Conservation (phyloP, 2,888 invertebrate genomes). For the Leptothorax acervorum region DNA sequence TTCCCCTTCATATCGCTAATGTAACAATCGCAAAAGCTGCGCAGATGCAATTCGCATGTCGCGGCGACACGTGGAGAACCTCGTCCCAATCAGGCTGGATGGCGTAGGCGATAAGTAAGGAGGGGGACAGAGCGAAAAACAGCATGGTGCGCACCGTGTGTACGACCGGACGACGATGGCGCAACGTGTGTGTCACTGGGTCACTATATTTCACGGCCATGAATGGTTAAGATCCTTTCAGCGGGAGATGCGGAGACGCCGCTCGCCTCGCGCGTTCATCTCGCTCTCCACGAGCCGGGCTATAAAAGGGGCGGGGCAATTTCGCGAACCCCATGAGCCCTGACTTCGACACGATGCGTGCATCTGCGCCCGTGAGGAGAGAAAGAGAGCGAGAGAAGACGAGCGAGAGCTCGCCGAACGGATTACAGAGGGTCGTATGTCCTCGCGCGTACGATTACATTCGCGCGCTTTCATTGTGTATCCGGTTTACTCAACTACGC, state of each 20-base stretch:
- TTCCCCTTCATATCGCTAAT: slow-evolving; percentile 12
- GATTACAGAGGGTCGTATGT: slow-evolving; percentile 61
- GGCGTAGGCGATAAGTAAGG: slow-evolving; percentile 22
- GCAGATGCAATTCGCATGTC: slow-evolving; percentile 28
- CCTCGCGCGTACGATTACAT: slow-evolving; percentile 23
- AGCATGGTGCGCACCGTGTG: slow-evolving; percentile 45
- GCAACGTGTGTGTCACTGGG: slow-evolving; percentile 66
- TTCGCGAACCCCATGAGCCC: slow-evolving; percentile 63
- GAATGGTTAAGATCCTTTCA: slow-evolving; percentile 71
- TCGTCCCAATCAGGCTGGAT: slow-evolving; percentile 31
- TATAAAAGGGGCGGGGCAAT: slow-evolving; percentile 68
- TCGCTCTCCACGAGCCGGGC: slow-evolving; percentile 50
- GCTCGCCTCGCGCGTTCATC: slow-evolving; percentile 60
- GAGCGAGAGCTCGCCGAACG: slow-evolving; percentile 44
- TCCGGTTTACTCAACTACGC: slow-evolving; percentile 49
- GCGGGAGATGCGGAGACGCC: slow-evolving; percentile 56
- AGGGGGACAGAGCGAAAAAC: slow-evolving; percentile 5
- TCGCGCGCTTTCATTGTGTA: slow-evolving; percentile 18
- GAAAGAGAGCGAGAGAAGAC: slow-evolving; percentile 23
- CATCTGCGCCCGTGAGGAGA: slow-evolving; percentile 66
- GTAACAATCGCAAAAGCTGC: slow-evolving; percentile 23
- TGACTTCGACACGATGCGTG: slow-evolving; percentile 58
- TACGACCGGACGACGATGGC: slow-evolving; percentile 42
- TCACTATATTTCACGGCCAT: slow-evolving; percentile 70
- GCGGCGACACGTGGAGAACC: not conserved